Percentiles rank a stretch among this genome's conserved stretches.
phyloP scores from a whole-genome alignment of 2,113 vertebrate genomes.

The Myodes glareolus region DNA sequence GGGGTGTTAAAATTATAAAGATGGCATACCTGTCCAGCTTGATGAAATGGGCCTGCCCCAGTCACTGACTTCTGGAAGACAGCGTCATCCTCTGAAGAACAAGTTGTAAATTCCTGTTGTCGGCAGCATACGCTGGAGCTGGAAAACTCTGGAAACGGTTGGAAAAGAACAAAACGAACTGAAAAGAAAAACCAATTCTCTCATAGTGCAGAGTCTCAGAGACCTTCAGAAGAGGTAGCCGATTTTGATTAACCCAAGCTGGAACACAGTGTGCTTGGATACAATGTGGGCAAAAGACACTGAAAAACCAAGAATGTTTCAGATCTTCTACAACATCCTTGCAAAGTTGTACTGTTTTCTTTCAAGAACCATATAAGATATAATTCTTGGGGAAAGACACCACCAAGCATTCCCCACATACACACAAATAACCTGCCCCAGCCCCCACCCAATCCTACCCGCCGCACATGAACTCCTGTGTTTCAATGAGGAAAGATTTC shows the following conservation, averaged over 20 bases:
- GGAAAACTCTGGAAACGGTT: conserved; percentile 80
- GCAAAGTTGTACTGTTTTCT: conserved; percentile 39
- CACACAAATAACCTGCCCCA: neutral
- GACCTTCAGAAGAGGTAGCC: conserved; percentile 77
- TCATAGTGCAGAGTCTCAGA: conserved; percentile 77
- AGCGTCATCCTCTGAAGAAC: conserved; percentile 55
- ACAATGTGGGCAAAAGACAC: conserved; percentile 12
- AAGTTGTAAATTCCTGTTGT: conserved; percentile 57
- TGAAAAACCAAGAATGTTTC: conserved; percentile 35
- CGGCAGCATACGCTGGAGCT: conserved; percentile 70
- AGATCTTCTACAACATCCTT: conserved; percentile 41
- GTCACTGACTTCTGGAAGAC: neutral
- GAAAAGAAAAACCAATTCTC: neutral
- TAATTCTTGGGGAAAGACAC: neutral
- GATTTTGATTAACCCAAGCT: conserved; percentile 78
- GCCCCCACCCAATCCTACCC: neutral
- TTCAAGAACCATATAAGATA: neutral
- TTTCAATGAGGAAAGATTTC: neutral
- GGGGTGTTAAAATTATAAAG: neutral
- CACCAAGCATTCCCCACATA: neutral
- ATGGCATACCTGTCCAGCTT: neutral
- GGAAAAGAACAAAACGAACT: conserved; percentile 79
- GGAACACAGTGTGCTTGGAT: conserved; percentile 65
- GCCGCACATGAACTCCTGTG: neutral
- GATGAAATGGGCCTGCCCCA: neutral